Percentiles rank a stretch among this genome's conserved stretches.
These are phyloP conservation scores for Lipotes vexillifer DNA, from an alignment of 2,113 vertebrate genomes.

Conservation along the genomic window DNA sequence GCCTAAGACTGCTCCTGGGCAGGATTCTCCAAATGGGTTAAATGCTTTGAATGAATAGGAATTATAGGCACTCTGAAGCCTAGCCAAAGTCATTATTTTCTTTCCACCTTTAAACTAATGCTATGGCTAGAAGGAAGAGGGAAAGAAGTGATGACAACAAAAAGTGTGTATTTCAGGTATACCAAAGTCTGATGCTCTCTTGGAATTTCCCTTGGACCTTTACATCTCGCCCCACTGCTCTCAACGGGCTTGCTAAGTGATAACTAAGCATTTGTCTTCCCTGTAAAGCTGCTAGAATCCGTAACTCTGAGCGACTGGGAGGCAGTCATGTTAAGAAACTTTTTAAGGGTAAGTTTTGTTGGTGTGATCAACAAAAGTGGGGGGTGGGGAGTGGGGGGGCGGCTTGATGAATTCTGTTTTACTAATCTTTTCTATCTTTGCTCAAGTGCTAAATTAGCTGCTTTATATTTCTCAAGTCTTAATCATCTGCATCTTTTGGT, in stretches of 20 bases:
- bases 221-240: neutral
- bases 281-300: neutral
- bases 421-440: neutral
- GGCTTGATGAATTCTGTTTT: neutral
- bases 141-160: neutral
- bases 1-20: neutral
- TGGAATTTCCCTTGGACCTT: neutral
- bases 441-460: neutral
- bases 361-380: neutral
- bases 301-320: neutral
- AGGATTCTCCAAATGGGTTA: neutral
- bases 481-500: neutral
- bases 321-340: neutral
- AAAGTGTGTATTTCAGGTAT: neutral
- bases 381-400: fast-evolving
- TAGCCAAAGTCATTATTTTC: neutral
- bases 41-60: neutral
- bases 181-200: neutral
- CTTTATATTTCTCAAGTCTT: neutral
- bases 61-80: neutral
- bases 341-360: neutral
- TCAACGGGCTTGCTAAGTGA: neutral
- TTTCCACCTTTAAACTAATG: neutral
- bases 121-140: neutral
- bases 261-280: neutral